Percentiles rank a stretch among this genome's conserved stretches.
These are phyloP conservation scores for Urophycis tenuis DNA, from an alignment of 2,797 vertebrate species.

Conservation along the genomic window DNA sequence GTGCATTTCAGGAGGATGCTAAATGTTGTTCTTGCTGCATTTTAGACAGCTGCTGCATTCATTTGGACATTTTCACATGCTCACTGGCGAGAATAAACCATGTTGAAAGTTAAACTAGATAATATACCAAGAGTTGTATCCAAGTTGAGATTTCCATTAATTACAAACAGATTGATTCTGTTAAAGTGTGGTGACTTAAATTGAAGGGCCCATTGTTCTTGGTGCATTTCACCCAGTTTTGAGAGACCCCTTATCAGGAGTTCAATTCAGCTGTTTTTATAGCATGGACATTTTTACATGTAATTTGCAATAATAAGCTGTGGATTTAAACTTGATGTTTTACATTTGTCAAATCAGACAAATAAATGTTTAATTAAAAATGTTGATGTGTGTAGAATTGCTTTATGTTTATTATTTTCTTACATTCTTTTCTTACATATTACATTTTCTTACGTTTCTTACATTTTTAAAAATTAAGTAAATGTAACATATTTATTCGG, in stretches of 20 bases:
- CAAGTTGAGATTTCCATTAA: background rate
- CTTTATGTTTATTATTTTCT: background rate
- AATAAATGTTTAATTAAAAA: conserved; percentile 9
- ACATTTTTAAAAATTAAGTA: background rate
- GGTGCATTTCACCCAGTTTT: background rate
- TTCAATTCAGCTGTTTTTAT: background rate
- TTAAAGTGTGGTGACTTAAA: conserved; percentile 4
- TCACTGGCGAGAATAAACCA: conserved; percentile 5
- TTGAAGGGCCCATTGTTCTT: background rate
- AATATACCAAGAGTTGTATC: background rate
- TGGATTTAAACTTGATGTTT: conserved; percentile 1
- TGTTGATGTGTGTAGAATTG: background rate
- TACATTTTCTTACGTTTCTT: too few relatives aligned
- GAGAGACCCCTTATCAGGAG: background rate
- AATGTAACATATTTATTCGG: conserved; percentile 1
- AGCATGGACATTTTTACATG: background rate
- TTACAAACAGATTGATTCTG: background rate
- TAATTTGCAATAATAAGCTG: background rate
- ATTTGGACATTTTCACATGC: conserved; percentile 7
- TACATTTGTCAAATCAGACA: background rate
- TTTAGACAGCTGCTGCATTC: background rate
- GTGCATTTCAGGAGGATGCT: background rate
- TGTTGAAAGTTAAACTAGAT: conserved; percentile 9
- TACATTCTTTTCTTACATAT: background rate
- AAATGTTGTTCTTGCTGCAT: too few relatives aligned